phyloP scores from a whole-genome alignment of 30 jellyfish, hydroid and myxozoan genomes.

The Cassiopea xamachana region DNA sequence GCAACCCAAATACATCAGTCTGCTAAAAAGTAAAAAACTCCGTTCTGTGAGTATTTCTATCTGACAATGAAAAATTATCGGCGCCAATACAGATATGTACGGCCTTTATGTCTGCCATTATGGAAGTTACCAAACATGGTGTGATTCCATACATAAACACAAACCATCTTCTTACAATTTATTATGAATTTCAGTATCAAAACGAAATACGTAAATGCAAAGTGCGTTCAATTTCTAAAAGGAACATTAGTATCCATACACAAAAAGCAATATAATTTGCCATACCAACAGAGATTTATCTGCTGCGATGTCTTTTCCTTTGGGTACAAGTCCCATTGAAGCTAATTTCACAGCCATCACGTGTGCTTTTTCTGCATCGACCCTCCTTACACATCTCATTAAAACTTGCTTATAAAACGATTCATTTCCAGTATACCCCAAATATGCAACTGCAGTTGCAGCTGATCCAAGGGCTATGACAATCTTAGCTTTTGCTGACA shows the following conservation, averaged over 20 bases:
- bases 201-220: no score
- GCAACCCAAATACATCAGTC: slow-evolving; percentile 71
- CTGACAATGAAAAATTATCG: neutral
- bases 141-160: no score
- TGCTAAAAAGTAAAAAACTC: slow-evolving; percentile 12
- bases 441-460: slow-evolving; percentile 37
- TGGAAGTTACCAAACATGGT: no score
- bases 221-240: no score
- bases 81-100: no score
- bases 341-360: slow-evolving; percentile 88
- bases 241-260: neutral
- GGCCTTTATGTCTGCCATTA: no score
- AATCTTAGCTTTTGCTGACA: slow-evolving; percentile 22
- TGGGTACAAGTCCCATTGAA: slow-evolving; percentile 72
- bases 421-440: slow-evolving; percentile 75
- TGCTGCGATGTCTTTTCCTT: slow-evolving; percentile 13
- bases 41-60: neutral
- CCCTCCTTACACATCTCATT: slow-evolving; percentile 65
- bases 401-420: slow-evolving; percentile 69
- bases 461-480: slow-evolving; percentile 25
- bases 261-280: neutral
- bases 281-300: slow-evolving; percentile 78
- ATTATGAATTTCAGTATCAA: no score
- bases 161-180: no score
- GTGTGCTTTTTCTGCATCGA: slow-evolving; percentile 95